Conservation (phyloP, 2,113 vertebrate species). For the Strigops habroptila region DNA sequence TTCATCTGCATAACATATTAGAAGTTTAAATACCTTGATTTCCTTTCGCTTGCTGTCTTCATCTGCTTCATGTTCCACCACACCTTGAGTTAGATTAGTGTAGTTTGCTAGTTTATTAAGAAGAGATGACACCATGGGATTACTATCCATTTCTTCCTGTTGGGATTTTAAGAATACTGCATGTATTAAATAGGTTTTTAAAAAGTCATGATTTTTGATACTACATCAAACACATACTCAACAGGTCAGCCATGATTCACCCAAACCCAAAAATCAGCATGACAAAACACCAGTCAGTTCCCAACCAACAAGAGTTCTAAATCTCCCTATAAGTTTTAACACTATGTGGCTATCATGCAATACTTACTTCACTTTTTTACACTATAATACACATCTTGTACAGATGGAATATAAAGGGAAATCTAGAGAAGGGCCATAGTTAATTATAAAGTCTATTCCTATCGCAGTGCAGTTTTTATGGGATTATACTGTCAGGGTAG, state of each 20-base stretch:
- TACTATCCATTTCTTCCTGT: slow-evolving; percentile 98
- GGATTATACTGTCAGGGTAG: background rate
- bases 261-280: background rate
- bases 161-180: background rate
- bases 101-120: slow-evolving; percentile 96
- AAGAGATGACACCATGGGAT: slow-evolving; percentile 97
- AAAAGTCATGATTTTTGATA: background rate
- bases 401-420: background rate
- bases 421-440: background rate
- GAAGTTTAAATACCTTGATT: slow-evolving; percentile 66
- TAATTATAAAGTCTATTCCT: background rate
- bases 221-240: background rate
- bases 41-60: slow-evolving; percentile 84
- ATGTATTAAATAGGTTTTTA: background rate
- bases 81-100: slow-evolving; percentile 95
- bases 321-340: background rate
- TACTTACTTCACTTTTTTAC: background rate
- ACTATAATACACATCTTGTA: background rate
- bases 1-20: background rate
- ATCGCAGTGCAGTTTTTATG: background rate
- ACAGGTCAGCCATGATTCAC: background rate
- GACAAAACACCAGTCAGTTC: background rate
- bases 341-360: background rate
- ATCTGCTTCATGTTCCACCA: slow-evolving; percentile 92
- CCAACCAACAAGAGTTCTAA: background rate